phyloP scores from a whole-genome alignment of 2,888 invertebrate species.

The Spialia ferax region DNA sequence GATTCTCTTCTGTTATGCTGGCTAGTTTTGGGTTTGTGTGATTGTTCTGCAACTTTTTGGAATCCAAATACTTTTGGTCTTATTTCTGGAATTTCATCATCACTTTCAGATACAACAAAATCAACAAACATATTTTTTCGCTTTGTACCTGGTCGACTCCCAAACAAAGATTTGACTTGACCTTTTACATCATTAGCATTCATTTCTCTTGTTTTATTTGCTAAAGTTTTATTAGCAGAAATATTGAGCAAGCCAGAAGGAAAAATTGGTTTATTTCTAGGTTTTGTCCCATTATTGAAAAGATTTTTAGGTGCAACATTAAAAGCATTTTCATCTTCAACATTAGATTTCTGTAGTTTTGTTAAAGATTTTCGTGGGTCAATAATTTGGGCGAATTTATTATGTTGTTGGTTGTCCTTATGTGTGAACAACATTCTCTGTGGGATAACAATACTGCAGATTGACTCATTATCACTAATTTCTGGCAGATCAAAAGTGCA shows the following conservation, averaged over 20 bases:
- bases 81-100: conserved; percentile 54
- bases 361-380: conserved; percentile 61
- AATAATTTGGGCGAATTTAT: conserved; percentile 59
- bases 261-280: conserved; percentile 61
- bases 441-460: conserved; percentile 73
- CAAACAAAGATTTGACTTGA: conserved; percentile 66
- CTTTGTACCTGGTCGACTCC: conserved; percentile 59
- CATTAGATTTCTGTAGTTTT: conserved; percentile 57
- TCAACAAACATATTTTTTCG: conserved; percentile 73
- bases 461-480: conserved; percentile 75
- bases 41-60: conserved; percentile 47
- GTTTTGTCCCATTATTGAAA: conserved; percentile 58
- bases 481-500: conserved; percentile 67
- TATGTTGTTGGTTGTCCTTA: conserved; percentile 61
- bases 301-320: conserved; percentile 61
- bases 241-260: conserved; percentile 65
- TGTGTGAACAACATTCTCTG: conserved; percentile 70
- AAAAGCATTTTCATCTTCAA: conserved; percentile 57
- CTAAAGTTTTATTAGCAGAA: conserved; percentile 63
- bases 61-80: neutral
- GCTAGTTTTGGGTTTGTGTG: conserved; percentile 48
- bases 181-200: conserved; percentile 52
- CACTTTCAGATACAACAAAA: conserved; percentile 70
- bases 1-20: conserved; percentile 52
- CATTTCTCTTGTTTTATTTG: conserved; percentile 62